Percentiles rank a stretch among this genome's conserved stretches.
phyloP scores from a whole-genome alignment of 1,140 invertebrate genomes.

The Hydropsyche tenuis region DNA sequence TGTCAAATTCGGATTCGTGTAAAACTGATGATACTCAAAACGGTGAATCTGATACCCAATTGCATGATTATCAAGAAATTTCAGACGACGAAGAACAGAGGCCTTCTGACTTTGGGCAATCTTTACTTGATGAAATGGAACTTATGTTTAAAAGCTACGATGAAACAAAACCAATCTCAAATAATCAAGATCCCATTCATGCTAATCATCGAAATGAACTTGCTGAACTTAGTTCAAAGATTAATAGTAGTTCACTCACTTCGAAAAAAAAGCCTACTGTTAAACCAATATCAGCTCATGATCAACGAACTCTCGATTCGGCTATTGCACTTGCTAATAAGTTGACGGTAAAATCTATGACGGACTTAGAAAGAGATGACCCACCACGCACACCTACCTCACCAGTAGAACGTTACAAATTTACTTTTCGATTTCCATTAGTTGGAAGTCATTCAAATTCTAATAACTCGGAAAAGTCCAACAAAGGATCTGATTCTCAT shows the following conservation, averaged over 20 bases:
- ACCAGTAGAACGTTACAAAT: conserved; percentile 81
- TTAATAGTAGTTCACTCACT: conserved; percentile 42
- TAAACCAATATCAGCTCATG: conserved; percentile 93
- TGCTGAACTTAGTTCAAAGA: conserved; percentile 70
- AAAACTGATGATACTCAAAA: background rate
- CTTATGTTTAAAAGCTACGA: conserved; percentile 78
- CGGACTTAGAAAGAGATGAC: conserved; percentile 72
- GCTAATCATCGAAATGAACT: conserved; percentile 77
- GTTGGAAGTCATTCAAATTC: conserved; percentile 47
- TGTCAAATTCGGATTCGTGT: background rate
- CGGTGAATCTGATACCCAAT: conserved; percentile 51
- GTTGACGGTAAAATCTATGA: conserved; percentile 85
- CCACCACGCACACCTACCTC: conserved; percentile 72
- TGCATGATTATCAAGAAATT: conserved; percentile 92
- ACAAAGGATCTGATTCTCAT: background rate
- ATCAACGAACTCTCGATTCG: conserved; percentile 90
- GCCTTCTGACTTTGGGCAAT: conserved; percentile 90
- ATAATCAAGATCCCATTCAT: conserved; percentile 56
- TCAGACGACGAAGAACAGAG: conserved; percentile 82
- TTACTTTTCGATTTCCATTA: conserved; percentile 83
- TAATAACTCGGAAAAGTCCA: background rate
- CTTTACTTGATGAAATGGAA: conserved; percentile 94
- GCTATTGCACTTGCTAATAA: conserved; percentile 95
- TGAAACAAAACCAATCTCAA: conserved; percentile 59
- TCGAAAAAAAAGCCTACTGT: conserved; percentile 81